Evolutionary conservation across 2,113 vertebrate genomes (phyloP), one percentile per base, ranked within the genome.

Genomic region (Xenopus laevis): DNA sequence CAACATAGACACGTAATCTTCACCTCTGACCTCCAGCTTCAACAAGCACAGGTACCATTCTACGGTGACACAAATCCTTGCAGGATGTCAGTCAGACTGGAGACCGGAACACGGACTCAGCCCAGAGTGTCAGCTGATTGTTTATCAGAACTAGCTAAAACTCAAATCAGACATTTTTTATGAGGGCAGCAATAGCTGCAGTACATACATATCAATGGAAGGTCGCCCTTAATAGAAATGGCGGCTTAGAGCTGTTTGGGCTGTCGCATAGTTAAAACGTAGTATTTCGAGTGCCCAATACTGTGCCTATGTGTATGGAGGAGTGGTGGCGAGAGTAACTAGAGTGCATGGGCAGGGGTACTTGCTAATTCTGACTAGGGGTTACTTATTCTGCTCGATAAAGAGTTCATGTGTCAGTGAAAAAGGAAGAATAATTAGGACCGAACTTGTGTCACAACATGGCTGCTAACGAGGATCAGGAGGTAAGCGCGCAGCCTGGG

Each of bases 401-500:
- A 7, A 40, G 13, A 55, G 53, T 55, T 2, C 12, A 15, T 15
- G 52, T 55, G 52, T 55, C 15, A 17, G 52, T 13, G 53, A 4
- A 4, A 16, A 3, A 9, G 15, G 4, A 3, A n/a, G 21, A 2
- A 27, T 18, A 12, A 52, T 30, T 13, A 0, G 9, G 12, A 3
- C 4, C 44, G 15, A 27, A 15, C 7, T 0, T 8, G 9, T n/a
- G 27, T 13, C 13, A 23, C 18, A 79, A 57, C 80, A 97, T 97
- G 96, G 88, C 94, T 60, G 91, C 94, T 44, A 97, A 96, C 83
- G 96, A 98, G 81, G 96, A 97, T 83, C 96, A 97, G 78, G 95
- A 97, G 95, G 95, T 96, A 87, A 76, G 78, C 4, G n/a, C 1
- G 7, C 16, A 27, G 10, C 12, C 21, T 40, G 33, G 33, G 33